A percentile compares a stretch with the other conserved stretches of the same genome.
Conservation (phyloP, 2,797 vertebrate species). For the Merluccius polli region DNA sequence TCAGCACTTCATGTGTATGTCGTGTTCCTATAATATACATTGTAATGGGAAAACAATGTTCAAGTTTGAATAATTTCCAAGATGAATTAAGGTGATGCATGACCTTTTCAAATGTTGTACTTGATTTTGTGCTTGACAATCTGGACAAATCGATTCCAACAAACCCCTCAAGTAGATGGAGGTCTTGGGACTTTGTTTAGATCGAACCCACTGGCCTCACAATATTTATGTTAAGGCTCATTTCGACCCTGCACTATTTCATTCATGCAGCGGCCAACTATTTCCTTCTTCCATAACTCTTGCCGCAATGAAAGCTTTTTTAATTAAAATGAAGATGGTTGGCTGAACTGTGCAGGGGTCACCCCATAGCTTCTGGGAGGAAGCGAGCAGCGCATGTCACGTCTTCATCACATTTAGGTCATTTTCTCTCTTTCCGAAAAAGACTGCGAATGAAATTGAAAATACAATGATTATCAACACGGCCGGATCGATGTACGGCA, state of each 20-base stretch:
- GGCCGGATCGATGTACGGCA: slow-evolving; percentile 35
- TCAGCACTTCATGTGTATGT: background rate
- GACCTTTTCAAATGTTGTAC: background rate
- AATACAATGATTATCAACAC: slow-evolving; percentile 57
- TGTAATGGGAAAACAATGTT: background rate
- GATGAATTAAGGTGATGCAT: background rate
- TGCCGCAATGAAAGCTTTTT: slow-evolving; percentile 69
- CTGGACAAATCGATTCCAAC: background rate
- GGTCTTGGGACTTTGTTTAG: slow-evolving; percentile 58
- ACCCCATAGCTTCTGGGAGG: slow-evolving; percentile 50
- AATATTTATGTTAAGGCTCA: slow-evolving; percentile 61
- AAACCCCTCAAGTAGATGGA: background rate
- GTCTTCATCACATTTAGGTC: slow-evolving; percentile 56
- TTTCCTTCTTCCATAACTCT: slow-evolving; percentile 67
- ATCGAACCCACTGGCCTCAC: slow-evolving; percentile 38
- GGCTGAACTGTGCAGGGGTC: slow-evolving; percentile 62
- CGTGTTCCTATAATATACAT: background rate
- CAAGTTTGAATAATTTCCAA: background rate
- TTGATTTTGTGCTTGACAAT: background rate
- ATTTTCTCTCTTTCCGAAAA: slow-evolving; percentile 49
- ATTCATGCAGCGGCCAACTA: slow-evolving; percentile 61
- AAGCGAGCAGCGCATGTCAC: slow-evolving; percentile 28
- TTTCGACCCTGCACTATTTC: slow-evolving; percentile 59
- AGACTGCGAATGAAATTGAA: slow-evolving; percentile 59
- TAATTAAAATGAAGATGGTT: slow-evolving; percentile 73